These are phyloP conservation scores for Brachionus koreanus DNA, from an alignment of 1,140 invertebrate genomes.

Conservation along the genomic window DNA sequence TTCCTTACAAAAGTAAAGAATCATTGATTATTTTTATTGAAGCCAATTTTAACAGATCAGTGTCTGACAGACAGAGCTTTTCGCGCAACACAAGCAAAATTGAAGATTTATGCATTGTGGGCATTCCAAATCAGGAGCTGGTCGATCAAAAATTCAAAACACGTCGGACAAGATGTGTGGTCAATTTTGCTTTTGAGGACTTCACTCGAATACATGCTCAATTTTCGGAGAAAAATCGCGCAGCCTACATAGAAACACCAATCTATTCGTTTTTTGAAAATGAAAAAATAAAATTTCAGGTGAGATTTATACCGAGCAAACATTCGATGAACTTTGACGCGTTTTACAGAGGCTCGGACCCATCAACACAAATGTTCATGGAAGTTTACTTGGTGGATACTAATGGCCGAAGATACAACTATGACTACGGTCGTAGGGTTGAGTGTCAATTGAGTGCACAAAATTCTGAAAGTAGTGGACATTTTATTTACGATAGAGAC, in stretches of 20 bases:
- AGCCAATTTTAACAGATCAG: not conserved
- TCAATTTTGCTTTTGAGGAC: conserved; percentile 15
- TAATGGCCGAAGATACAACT: not conserved
- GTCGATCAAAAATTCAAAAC: conserved; percentile 10
- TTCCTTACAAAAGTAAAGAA: not conserved
- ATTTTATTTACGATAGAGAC: conserved; percentile 25
- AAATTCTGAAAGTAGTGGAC: not conserved
- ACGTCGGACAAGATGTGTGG: conserved; percentile 7
- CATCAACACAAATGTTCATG: conserved; percentile 22
- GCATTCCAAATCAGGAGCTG: not conserved
- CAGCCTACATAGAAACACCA: not conserved
- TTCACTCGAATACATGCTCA: conserved; percentile 31
- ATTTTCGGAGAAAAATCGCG: conserved; percentile 29
- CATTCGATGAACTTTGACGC: conserved; percentile 15
- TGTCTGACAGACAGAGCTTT: not conserved
- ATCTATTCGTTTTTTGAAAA: conserved; percentile 14
- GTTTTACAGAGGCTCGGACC: conserved; percentile 2
- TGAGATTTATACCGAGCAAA: not conserved
- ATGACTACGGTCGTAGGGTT: conserved; percentile 1
- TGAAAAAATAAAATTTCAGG: conserved; percentile 31
- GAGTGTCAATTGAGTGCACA: conserved; percentile 23
- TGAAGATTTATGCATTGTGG: not conserved
- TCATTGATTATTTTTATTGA: not conserved
- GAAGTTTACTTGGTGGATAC: not conserved
- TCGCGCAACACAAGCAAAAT: not conserved